Base-by-base conservation (phyloP, 2,888 invertebrate species). In the Monoplex corrugatus region DNA sequence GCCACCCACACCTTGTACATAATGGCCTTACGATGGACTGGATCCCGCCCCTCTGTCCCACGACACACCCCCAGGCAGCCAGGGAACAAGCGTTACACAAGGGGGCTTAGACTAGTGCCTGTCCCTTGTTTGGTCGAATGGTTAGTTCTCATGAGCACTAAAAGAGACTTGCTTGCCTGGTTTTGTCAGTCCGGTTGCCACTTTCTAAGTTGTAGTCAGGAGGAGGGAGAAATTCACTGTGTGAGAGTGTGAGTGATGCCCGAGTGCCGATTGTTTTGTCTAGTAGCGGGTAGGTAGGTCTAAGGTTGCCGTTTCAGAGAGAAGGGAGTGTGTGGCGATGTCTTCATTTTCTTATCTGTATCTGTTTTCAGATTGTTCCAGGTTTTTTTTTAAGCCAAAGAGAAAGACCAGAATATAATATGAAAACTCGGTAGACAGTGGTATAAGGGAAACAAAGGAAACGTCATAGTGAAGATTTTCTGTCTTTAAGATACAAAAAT, bases 31-130 rank as follows among this genome's bases (percentile, higher is more conserved):
- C 3, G 13, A 43, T 43, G 35, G 43, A 63, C 57, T 85, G 6
- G 43, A 23, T 13, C 50, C 72, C 40, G 28, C 68, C 63, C 68
- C 68, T n/a, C 10, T 43, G 35, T 68, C 68, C 86, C 43, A 32
- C n/a, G 40, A 40, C 43, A 40, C 32, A 84, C 38, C 83, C 80
- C 82, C 50, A 84, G 84, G 57, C 84, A 84, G 57, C 57, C 45
- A 45, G 57, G 84, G 84, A 45, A 38, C 50, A 35, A 57, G 84
- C 38, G 57, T 35, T 35, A 57, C 57, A n/a, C n/a, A 19, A 38
- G 57, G 35, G 57, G 84, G 84, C 84, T 50, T 84, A 84, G 84
- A 57, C 57, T 84, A 84, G 84, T 84, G 84, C 84, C 84, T 84
- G 84, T 84, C 84, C 84, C 50, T 23, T 84, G 45, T 57, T 84